Conservation (phyloP, 2,113 vertebrate species). For the Sapayoa aenigma region DNA sequence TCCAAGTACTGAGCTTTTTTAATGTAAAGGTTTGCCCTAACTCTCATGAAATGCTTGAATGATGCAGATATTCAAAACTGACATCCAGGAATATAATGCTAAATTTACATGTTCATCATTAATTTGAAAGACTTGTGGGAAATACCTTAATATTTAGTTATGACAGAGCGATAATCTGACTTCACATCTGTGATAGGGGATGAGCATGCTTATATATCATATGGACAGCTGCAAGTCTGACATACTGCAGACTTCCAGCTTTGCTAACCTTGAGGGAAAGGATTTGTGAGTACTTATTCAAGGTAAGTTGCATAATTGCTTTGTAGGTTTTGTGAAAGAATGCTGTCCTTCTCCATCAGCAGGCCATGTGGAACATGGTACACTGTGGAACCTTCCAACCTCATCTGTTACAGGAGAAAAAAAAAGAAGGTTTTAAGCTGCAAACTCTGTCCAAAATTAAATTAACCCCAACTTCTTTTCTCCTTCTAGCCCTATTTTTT, state of each 20-base stretch:
- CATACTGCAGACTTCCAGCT: not conserved
- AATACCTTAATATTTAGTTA: not conserved
- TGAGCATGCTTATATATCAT: accelerated
- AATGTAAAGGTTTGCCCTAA: not conserved
- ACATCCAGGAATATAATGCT: not conserved
- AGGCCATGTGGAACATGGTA: not conserved
- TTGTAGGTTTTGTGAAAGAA: not conserved
- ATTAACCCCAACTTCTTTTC: not conserved
- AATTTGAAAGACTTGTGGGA: not conserved
- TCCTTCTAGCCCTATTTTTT: not conserved
- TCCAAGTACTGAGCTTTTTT: not conserved
- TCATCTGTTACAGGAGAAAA: not conserved
- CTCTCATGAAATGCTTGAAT: not conserved
- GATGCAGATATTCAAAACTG: not conserved
- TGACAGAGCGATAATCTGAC: accelerated
- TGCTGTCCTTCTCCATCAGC: not conserved
- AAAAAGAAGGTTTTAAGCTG: not conserved
- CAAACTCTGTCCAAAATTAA: not conserved
- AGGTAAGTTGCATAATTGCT: not conserved
- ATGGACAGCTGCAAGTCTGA: not conserved
- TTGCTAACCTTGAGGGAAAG: not conserved
- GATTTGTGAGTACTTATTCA: not conserved
- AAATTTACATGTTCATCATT: not conserved
- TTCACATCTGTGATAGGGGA: not conserved
- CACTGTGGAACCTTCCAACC: not conserved